phyloP scores from a whole-genome alignment of 2,888 invertebrate genomes.

The Atherix ibis region DNA sequence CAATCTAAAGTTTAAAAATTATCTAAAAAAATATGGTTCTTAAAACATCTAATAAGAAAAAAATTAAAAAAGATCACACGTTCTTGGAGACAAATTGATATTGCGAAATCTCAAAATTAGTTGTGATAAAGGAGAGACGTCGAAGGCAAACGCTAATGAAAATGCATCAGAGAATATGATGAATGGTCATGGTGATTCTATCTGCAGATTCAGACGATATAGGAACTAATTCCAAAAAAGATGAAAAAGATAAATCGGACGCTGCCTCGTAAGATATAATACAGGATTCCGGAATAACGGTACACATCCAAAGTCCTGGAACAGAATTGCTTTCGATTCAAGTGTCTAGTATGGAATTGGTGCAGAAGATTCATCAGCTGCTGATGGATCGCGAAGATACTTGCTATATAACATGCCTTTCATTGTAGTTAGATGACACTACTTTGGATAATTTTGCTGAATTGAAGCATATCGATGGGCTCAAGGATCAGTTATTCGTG shows the following conservation, averaged over 20 bases:
- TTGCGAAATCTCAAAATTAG: too few species aligned
- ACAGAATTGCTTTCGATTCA: conserved; percentile 87
- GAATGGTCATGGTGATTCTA: too few species aligned
- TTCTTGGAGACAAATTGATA: too few species aligned
- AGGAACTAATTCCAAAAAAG: conserved; percentile 1
- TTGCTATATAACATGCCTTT: conserved; percentile 96
- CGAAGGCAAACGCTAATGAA: too few species aligned
- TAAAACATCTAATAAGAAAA: too few species aligned
- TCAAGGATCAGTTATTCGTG: conserved; percentile 89
- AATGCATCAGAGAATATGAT: too few species aligned
- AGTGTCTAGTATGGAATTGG: conserved; percentile 93
- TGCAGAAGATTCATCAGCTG: conserved; percentile 94
- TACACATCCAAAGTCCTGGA: conserved; percentile 84
- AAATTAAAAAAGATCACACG: too few species aligned
- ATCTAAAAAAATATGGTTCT: too few species aligned
- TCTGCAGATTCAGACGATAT: neutral
- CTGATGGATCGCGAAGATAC: conserved; percentile 98
- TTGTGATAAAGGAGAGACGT: too few species aligned
- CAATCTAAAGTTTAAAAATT: too few species aligned
- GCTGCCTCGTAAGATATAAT: conserved; percentile 48
- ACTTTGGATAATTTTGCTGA: conserved; percentile 97
- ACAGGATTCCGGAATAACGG: conserved; percentile 81
- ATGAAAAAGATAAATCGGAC: conserved; percentile 6
- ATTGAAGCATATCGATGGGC: conserved; percentile 85
- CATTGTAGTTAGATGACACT: conserved; percentile 82